Evolutionary conservation across 2,888 invertebrate genomes (phyloP).

Genomic region (Drosophila sordidula): DNA sequence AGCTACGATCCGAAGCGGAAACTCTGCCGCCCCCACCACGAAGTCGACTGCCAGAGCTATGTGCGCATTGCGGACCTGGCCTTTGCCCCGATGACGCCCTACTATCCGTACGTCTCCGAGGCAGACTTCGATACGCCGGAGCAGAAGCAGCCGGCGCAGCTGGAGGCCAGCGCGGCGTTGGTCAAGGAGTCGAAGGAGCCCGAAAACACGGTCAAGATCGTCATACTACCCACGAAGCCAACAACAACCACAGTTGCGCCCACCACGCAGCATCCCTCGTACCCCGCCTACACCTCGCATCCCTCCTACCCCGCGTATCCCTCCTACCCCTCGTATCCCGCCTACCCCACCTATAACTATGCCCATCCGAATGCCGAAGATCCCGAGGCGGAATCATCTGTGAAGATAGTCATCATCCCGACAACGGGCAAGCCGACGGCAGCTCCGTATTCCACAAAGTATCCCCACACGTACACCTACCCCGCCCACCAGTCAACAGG

Average conservation of each 20-base stretch:
- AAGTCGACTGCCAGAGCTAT: slow-evolving; percentile 65
- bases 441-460: slow-evolving; percentile 5
- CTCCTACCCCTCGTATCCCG: slow-evolving; percentile 9
- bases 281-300: slow-evolving; percentile 18
- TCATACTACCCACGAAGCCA: slow-evolving; percentile 21
- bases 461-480: slow-evolving; percentile 17
- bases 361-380: neutral
- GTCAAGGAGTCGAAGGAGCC: neutral
- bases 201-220: slow-evolving; percentile 13
- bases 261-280: slow-evolving; percentile 9
- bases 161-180: neutral
- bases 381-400: neutral
- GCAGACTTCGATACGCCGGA: slow-evolving; percentile 27
- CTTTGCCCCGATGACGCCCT: slow-evolving; percentile 49
- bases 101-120: slow-evolving; percentile 43
- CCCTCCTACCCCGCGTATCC: slow-evolving; percentile 17
- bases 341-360: slow-evolving; percentile 1
- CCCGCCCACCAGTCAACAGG: neutral
- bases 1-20: slow-evolving; percentile 67
- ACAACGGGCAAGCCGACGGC: slow-evolving; percentile 21
- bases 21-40: slow-evolving; percentile 65
- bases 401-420: slow-evolving; percentile 29
- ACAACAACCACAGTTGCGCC: slow-evolving; percentile 20
- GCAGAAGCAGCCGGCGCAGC: slow-evolving; percentile 13
- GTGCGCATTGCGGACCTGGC: slow-evolving; percentile 57